Evolutionary conservation across 2,113 vertebrate species (phyloP), one percentile per base, ranked within the genome.

Genomic region (Calidris pugnax): DNA sequence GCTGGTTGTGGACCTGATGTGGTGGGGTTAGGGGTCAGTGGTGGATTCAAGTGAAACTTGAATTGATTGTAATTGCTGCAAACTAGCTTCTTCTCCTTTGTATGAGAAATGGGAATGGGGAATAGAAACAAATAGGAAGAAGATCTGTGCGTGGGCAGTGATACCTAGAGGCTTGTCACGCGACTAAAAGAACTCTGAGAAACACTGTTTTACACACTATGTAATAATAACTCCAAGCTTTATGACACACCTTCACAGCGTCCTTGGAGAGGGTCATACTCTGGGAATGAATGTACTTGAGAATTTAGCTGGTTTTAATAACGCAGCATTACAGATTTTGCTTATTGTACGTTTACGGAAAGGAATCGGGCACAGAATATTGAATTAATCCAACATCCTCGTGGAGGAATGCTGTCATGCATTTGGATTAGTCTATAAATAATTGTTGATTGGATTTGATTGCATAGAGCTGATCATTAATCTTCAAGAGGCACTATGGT

Each of bases 391-490:
- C 28, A 74, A 7, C 41, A 27, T 74, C 32, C 47, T 48, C 32
- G 37, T 72, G 37, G 22, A 79, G 43, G 39, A 67, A 64, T 86
- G 62, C n/a, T 75, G 26, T 79, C 27, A 15, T 62, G 64, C 47
- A 9, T 87, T 89, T 47, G 60, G 51, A 71, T 87, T 78, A 63
- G 43, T 71, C 47, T 82, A 24, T 67, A 85, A 81, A 57, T 91
- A 78, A 66, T 53, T 37, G 20, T 41, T 75, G 41, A 14, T 63
- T 90, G 47, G 37, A 71, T 87, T 92, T 93, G 88, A 48, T 87
- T 93, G 74, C 51, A 75, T 56, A 47, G 72, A 83, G 53, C 19
- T 93, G 84, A 63, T 93, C 16, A 12, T 72, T 71, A 43, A 63
- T 85, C 47, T 87, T 41, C 27, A n/a, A 39, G 50, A 63, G 51